Base-by-base conservation (phyloP, 2,888 invertebrate species). In the Fragum sueziense region DNA sequence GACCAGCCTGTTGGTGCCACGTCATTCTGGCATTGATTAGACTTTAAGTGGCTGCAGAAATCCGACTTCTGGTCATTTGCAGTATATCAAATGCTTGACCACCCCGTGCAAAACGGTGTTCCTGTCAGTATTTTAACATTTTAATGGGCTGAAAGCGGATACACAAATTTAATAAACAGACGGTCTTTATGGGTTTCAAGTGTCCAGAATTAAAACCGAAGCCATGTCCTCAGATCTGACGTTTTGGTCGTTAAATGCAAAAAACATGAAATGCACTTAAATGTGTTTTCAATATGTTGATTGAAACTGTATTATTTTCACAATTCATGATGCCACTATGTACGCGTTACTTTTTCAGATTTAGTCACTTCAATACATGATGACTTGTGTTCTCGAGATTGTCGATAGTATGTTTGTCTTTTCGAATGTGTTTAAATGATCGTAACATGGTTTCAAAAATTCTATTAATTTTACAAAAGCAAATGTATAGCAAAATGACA, bases 101-200 rank as follows among this genome's bases (percentile, higher is more conserved):
- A 41, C 41, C 65, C 41, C 41, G 22, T 41, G 65, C 20, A n/a
- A 17, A n/a, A 41, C 25, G n/a, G n/a, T 47, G 20, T 37, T 41
- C 25, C 41, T 65, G 65, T 65, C 65, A 65, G 65, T 41, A 25
- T 65, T 65, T 65, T 41, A 65, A 65, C 65, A 41, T 65, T 65
- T 65, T 65, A 65, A 65, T 37, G 65, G 65, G 2, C 41, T 20
- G 65, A 65, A 65, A 65, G 27, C 27, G 65, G 65, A 65, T 65
- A 65, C 65, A 65, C 65, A 65, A 65, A 65, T 65, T 65, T 65
- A 37, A 65, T 65, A 65, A 65, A 65, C 65, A 65, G 65, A 65
- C 41, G 41, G 20, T 34, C 25, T 65, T 65, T 41, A 41, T 20
- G 9, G 33, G 61, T 47, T 47, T 47, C 47, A 47, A 47, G 47